These are phyloP conservation scores for Drosophila quadrilineata DNA, from an alignment of 1,140 invertebrate species.

Conservation along the genomic window DNA sequence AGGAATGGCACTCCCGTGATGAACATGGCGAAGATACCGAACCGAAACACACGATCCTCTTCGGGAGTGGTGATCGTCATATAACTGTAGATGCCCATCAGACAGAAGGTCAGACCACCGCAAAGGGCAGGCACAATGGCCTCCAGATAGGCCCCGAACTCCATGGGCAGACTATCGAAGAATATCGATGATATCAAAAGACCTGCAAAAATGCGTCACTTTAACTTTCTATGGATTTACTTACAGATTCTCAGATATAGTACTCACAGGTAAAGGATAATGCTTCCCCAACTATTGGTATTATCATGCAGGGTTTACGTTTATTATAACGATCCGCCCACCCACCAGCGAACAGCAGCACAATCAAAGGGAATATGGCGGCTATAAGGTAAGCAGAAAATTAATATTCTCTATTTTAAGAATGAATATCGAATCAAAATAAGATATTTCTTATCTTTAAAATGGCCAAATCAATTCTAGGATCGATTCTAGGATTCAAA, in stretches of 20 bases:
- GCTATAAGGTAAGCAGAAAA: conserved; percentile 51
- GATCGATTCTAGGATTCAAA: too few species aligned
- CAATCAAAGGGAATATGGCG: conserved; percentile 84
- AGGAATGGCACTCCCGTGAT: conserved; percentile 67
- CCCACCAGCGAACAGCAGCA: conserved; percentile 85
- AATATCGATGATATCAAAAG: conserved; percentile 72
- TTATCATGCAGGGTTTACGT: conserved; percentile 85
- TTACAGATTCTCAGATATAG: neutral
- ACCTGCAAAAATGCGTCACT: conserved; percentile 20
- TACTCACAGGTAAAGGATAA: conserved; percentile 64
- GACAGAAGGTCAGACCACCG: conserved; percentile 84
- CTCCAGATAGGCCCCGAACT: conserved; percentile 83
- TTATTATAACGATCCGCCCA: conserved; percentile 86
- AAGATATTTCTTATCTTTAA: too few species aligned
- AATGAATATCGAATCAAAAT: too few species aligned
- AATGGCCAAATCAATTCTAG: too few species aligned
- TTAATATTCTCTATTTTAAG: too few species aligned
- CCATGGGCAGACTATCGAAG: conserved; percentile 81
- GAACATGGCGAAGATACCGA: conserved; percentile 81
- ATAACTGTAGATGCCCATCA: conserved; percentile 85
- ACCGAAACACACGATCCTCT: conserved; percentile 84
- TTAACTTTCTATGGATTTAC: neutral
- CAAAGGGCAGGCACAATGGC: conserved; percentile 83
- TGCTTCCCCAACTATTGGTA: conserved; percentile 85
- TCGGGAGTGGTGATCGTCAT: conserved; percentile 84